These are phyloP conservation scores for Epinephelus moara DNA, from an alignment of 2,113 vertebrate genomes.

Conservation along the genomic window DNA sequence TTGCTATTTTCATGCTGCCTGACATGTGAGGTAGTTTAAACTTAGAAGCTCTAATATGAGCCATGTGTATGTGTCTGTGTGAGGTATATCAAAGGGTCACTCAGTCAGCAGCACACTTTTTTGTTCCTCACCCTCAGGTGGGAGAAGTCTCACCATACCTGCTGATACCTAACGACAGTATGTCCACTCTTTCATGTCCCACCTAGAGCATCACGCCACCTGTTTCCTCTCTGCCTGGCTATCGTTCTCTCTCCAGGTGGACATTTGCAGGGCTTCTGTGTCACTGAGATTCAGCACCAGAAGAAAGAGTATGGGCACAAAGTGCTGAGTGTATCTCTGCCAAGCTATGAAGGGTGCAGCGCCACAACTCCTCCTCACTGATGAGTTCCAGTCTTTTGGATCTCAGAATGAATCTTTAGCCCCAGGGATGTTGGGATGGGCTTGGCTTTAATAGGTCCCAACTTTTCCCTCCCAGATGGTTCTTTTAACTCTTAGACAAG, in stretches of 20 bases:
- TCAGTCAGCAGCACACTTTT: not conserved
- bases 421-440: conserved; percentile 11
- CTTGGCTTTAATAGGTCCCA: conserved; percentile 24
- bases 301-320: conserved; percentile 23
- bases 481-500: conserved; percentile 23
- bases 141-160: conserved; percentile 5
- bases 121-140: conserved; percentile 16
- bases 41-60: not conserved
- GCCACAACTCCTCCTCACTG: not conserved
- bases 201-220: conserved; percentile 13
- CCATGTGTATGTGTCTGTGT: not conserved
- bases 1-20: no score
- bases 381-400: conserved; percentile 32
- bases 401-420: conserved; percentile 10
- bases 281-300: conserved; percentile 32
- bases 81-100: not conserved
- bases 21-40: not conserved
- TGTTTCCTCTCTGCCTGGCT: not conserved
- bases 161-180: not conserved
- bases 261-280: not conserved
- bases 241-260: conserved; percentile 23
- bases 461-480: conserved; percentile 35
- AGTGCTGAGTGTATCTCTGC: conserved; percentile 43
- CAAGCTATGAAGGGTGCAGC: conserved; percentile 25
- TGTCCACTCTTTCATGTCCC: conserved; percentile 27